Evolutionary conservation across 64 coral and sea anemone species (phyloP), one percentile per base, ranked within the genome.

Genomic region (Platygyra sinensis): DNA sequence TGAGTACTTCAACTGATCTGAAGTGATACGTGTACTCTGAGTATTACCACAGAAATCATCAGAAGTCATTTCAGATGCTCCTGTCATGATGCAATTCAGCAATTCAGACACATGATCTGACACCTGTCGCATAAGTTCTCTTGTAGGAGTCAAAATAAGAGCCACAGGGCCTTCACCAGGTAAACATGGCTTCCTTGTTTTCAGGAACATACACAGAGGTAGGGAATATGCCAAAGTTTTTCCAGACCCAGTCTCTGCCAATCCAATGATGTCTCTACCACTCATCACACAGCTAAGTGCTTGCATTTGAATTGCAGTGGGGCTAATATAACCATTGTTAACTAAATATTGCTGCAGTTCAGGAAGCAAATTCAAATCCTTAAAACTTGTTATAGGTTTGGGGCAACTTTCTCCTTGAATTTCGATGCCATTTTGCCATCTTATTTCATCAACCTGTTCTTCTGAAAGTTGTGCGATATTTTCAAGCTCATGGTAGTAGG

Each of bases 231-330:
- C 94, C 33, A 99, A 83, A 8, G 97, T 99, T 73, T 99, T 99
- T 7, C 97, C 97, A 33, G 94, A 99, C 10, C 97, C 97, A 50
- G 97, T 99, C 72, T 99, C 97, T 27, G 97, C 97, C 30, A 99
- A 83, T 29, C 97, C 97, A 17, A 99, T 99, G 54, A 99, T 75
- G 90, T 99, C 97, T 86, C 94, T 91, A 3, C 97, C 97, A 77
- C 94, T 99, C 94, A 99, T 93, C 22, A 89, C 90, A 86, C 97
- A 99, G n/a, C 97, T 99, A 5, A 99, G 69, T 36, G 94, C 91
- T 79, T 99, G 97, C 97, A 99, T 99, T 20, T 99, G 97, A 59
- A 99, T 99, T 5, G 94, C 63, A n/a, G 97, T 99, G 3, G 97
- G 97, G 13, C 29, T 18, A 36, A 87, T 32, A 52, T 88, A 93